phyloP scores from a whole-genome alignment of 2,113 vertebrate species.

The Conger conger region DNA sequence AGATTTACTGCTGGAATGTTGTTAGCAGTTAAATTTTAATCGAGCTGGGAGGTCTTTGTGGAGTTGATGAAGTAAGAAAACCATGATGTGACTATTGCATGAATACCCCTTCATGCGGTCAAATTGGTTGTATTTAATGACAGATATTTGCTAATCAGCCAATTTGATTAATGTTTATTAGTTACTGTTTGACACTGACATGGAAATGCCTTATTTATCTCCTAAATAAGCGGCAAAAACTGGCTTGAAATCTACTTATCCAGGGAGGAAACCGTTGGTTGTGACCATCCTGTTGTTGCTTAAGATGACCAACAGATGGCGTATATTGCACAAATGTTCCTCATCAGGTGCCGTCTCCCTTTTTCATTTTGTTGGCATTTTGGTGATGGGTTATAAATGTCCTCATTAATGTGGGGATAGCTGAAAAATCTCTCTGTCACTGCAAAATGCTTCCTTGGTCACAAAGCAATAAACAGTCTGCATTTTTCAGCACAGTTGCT shows the following conservation, averaged over 20 bases:
- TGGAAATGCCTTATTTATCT: not conserved
- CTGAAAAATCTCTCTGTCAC: conserved; percentile 50
- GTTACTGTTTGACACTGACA: not conserved
- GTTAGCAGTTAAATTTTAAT: not conserved
- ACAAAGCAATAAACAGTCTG: conserved; percentile 51
- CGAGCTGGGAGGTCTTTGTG: not conserved
- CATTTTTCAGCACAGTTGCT: conserved; percentile 42
- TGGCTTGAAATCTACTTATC: not conserved
- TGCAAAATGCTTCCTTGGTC: conserved; percentile 31
- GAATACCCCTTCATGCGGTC: not conserved
- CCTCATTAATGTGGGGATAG: conserved; percentile 48
- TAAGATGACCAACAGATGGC: conserved; percentile 64
- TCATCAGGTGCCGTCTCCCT: not conserved
- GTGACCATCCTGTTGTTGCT: not conserved
- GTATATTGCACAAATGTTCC: conserved; percentile 37
- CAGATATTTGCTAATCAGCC: not conserved
- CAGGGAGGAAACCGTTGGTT: not conserved
- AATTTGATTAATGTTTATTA: not conserved
- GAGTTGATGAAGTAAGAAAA: not conserved
- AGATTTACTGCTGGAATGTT: conserved; percentile 22
- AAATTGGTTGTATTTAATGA: not conserved
- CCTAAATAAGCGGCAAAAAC: not conserved
- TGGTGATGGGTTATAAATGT: conserved; percentile 39
- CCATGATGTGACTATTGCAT: not conserved
- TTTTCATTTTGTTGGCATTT: conserved; percentile 36